Conservation (phyloP, 2,797 vertebrate species). For the Tokudaia muenninki region DNA sequence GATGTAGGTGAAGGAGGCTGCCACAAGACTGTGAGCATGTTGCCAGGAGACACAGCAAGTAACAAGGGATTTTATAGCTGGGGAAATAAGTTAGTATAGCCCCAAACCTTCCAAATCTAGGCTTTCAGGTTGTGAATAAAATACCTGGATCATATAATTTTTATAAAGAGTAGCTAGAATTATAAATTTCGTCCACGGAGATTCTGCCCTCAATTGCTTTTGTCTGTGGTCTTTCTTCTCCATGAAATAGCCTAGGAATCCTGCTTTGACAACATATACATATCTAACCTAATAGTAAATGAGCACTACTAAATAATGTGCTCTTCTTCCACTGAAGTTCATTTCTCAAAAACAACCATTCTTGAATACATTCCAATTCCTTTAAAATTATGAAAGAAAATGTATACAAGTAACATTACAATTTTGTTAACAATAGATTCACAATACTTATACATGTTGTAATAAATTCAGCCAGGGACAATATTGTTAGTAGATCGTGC, state of each 20-base stretch:
- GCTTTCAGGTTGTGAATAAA: background rate
- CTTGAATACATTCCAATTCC: background rate
- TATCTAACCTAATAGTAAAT: background rate
- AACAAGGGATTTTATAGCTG: background rate
- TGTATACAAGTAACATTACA: slow-evolving; percentile 15
- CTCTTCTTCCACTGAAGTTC: slow-evolving; percentile 18
- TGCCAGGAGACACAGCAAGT: background rate
- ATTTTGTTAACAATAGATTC: slow-evolving; percentile 53
- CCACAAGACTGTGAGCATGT: background rate
- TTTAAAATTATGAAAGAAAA: slow-evolving; percentile 40
- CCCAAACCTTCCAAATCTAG: background rate
- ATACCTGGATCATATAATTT: background rate
- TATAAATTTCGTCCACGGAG: background rate
- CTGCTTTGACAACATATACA: slow-evolving; percentile 18
- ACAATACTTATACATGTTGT: slow-evolving; percentile 3
- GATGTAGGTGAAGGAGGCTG: background rate
- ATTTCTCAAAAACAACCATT: slow-evolving; percentile 53
- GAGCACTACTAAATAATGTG: slow-evolving; percentile 13
- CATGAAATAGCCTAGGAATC: slow-evolving; percentile 41
- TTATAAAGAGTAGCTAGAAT: background rate
- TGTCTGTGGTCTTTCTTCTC: slow-evolving; percentile 6
- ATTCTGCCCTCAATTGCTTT: slow-evolving; percentile 51
- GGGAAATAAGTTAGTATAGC: background rate
- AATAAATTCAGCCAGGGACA: background rate
- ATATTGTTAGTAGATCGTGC: background rate